Evolutionary conservation across 2,888 invertebrate species (phyloP).

Genomic region (Nephrotoma appendiculata): DNA sequence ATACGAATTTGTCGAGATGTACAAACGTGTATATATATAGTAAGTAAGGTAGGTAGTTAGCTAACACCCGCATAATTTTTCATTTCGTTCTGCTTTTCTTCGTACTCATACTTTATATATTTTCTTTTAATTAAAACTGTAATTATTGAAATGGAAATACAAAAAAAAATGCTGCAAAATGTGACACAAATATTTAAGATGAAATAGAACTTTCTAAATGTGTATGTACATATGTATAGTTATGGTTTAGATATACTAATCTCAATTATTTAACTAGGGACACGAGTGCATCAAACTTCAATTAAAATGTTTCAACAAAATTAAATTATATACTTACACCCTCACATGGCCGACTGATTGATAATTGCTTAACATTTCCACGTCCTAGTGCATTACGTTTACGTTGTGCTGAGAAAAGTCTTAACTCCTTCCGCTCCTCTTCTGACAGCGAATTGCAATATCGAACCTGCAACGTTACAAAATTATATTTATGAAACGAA

Average conservation of each 20-base stretch:
- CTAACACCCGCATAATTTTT: not conserved
- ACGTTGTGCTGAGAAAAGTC: conserved; percentile 83
- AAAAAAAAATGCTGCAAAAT: not conserved
- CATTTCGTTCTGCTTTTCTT: not conserved
- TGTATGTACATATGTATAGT: not conserved
- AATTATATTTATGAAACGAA: not conserved
- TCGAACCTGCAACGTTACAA: conserved; percentile 46
- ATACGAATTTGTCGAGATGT: not conserved
- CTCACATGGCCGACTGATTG: conserved; percentile 57
- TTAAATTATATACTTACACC: conserved; percentile 43
- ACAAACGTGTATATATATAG: not conserved
- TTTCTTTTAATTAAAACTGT: not conserved
- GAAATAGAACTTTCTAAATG: not conserved
- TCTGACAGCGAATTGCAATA: conserved; percentile 89
- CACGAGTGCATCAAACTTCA: not conserved
- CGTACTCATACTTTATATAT: not conserved
- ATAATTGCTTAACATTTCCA: conserved; percentile 73
- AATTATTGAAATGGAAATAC: not conserved
- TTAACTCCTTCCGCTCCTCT: conserved; percentile 84
- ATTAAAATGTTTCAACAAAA: too few relatives aligned
- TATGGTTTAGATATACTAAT: too few relatives aligned
- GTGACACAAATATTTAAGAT: not conserved
- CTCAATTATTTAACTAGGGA: too few relatives aligned
- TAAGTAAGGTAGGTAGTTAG: not conserved
- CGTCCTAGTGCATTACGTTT: conserved; percentile 89